Conservation (phyloP, 2,888 invertebrate genomes). For the Cloeon dipterum region DNA sequence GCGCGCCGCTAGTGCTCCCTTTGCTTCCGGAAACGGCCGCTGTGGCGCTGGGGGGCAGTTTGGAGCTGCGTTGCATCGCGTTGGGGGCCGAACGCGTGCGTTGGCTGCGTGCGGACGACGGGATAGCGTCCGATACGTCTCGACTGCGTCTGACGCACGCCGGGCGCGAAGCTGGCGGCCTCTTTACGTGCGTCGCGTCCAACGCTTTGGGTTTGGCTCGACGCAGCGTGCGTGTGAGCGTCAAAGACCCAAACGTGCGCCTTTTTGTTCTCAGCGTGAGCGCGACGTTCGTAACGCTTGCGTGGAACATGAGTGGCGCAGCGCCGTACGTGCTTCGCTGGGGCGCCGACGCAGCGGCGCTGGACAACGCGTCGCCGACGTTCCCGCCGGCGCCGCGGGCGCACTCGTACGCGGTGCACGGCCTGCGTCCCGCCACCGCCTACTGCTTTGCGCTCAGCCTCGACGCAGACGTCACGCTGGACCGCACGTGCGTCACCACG, state of each 20-base stretch:
- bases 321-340: constrained; percentile 9
- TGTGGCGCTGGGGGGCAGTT: constrained; percentile 9
- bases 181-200: constrained; percentile 9
- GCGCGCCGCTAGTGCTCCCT: constrained; percentile 11
- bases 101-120: constrained; percentile 8
- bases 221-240: constrained; percentile 8
- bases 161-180: constrained; percentile 10
- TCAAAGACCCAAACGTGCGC: constrained; percentile 9
- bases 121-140: constrained; percentile 7
- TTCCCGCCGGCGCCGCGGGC: constrained; percentile 10
- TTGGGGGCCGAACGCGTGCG: constrained; percentile 8
- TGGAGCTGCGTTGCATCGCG: constrained; percentile 10
- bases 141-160: constrained; percentile 8
- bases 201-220: constrained; percentile 8
- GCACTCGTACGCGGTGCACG: constrained; percentile 17
- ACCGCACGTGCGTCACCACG: constrained; percentile 40
- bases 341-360: constrained; percentile 5
- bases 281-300: constrained; percentile 15
- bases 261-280: constrained; percentile 13
- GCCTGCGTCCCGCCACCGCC: constrained; percentile 14
- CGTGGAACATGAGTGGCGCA: constrained; percentile 14
- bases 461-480: constrained; percentile 35
- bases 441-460: constrained; percentile 30
- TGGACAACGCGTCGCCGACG: constrained; percentile 6
- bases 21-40: constrained; percentile 8